These are phyloP conservation scores for Cerceris rybyensis DNA, from an alignment of 2,888 invertebrate genomes.

Conservation along the genomic window DNA sequence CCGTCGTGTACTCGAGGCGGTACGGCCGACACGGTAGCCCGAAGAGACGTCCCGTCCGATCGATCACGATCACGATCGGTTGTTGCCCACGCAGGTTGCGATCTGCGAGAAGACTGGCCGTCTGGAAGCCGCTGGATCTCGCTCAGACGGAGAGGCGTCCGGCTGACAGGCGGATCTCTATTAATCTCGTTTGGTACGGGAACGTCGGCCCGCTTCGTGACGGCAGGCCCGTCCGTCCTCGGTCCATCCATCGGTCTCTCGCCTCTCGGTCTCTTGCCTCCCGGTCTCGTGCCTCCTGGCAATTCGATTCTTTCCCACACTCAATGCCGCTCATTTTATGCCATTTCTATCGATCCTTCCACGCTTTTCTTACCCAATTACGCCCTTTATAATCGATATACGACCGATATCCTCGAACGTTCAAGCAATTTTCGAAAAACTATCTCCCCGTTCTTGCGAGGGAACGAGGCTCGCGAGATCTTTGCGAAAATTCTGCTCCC, in stretches of 20 bases:
- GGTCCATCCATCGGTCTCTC: slow-evolving; percentile 18
- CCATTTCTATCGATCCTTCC: neutral
- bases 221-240: slow-evolving; percentile 58
- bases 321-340: slow-evolving; percentile 42
- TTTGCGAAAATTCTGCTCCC: no score
- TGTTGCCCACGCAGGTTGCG: slow-evolving; percentile 74
- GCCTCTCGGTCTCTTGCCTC: slow-evolving; percentile 40
- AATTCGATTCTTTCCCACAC: slow-evolving; percentile 11
- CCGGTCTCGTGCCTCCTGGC: slow-evolving; percentile 16
- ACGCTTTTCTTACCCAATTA: no score
- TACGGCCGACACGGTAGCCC: slow-evolving; percentile 12
- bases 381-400: no score
- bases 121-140: slow-evolving; percentile 68
- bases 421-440: no score
- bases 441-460: no score
- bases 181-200: slow-evolving; percentile 72
- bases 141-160: slow-evolving; percentile 70
- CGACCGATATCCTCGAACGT: no score
- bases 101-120: slow-evolving; percentile 76
- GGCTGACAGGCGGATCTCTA: slow-evolving; percentile 74
- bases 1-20: slow-evolving; percentile 36
- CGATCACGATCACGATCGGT: slow-evolving; percentile 66
- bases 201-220: slow-evolving; percentile 63
- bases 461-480: no score
- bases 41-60: slow-evolving; percentile 50